phyloP scores from a whole-genome alignment of 2,113 vertebrate species.

The Microcebus tavaratra region DNA sequence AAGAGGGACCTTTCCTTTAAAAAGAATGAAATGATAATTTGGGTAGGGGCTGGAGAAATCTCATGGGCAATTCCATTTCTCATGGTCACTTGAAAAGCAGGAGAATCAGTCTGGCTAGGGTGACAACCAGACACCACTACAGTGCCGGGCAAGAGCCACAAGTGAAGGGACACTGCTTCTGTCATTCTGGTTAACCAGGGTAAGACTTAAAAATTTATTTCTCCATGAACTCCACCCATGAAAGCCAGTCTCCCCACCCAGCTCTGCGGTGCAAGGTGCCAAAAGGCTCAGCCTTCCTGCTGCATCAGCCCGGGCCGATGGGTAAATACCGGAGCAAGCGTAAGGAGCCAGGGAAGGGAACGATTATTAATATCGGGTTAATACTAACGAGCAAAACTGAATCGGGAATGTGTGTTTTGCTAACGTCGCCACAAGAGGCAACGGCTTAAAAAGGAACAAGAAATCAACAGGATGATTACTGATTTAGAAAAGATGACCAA shows the following conservation, averaged over 20 bases:
- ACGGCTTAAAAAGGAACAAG: slow-evolving; percentile 34
- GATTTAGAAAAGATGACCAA: neutral
- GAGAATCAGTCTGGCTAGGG: neutral
- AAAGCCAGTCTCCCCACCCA: neutral
- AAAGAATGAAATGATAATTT: slow-evolving; percentile 49
- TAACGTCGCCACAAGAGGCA: neutral
- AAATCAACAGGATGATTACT: slow-evolving; percentile 21
- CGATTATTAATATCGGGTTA: slow-evolving; percentile 22
- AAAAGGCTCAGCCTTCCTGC: slow-evolving; percentile 28
- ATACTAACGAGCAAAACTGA: slow-evolving; percentile 15
- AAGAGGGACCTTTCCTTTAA: neutral
- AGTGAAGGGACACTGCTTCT: too few species aligned
- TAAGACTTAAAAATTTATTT: neutral
- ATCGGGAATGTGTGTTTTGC: neutral
- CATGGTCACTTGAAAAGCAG: neutral
- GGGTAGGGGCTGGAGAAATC: neutral
- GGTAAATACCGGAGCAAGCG: slow-evolving; percentile 71
- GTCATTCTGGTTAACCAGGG: neutral
- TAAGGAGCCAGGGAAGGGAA: slow-evolving; percentile 43
- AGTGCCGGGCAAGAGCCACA: neutral
- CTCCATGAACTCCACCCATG: neutral
- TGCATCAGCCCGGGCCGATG: neutral
- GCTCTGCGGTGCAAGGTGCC: neutral
- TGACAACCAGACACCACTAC: neutral
- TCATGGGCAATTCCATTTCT: neutral